phyloP scores from a whole-genome alignment of 2,113 vertebrate species.

The Aramus guarauna region DNA sequence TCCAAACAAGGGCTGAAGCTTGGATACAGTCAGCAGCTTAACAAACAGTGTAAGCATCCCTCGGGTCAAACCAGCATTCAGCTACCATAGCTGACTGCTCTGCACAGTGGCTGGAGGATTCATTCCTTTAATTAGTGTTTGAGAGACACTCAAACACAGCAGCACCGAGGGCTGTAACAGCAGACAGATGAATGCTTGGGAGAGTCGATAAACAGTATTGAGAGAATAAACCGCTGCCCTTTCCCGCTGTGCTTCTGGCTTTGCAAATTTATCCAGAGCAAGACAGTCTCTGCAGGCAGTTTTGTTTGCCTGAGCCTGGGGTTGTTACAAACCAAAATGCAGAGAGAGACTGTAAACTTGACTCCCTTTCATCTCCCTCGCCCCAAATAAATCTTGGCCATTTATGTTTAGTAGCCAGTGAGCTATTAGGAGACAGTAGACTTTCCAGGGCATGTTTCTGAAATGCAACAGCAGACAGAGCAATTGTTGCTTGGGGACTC shows the following conservation, averaged over 20 bases:
- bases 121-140: not conserved
- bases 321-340: not conserved
- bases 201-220: not conserved
- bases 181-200: not conserved
- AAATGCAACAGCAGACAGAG: not conserved
- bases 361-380: slow-evolving; percentile 21
- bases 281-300: not conserved
- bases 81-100: not conserved
- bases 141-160: not conserved
- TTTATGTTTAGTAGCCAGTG: not conserved
- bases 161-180: not conserved
- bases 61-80: not conserved
- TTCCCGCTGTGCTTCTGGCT: not conserved
- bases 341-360: not conserved
- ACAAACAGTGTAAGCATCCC: not conserved
- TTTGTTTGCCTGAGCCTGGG: not conserved
- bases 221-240: not conserved
- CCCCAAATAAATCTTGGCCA: not conserved
- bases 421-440: slow-evolving; percentile 13
- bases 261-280: not conserved
- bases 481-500: slow-evolving; percentile 17
- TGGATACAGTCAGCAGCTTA: not conserved
- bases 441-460: slow-evolving; percentile 4
- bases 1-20: not conserved
- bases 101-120: not conserved